A percentile compares a stretch with the other conserved stretches of the same genome.
Conservation (phyloP, 2,797 vertebrate genomes). For the Cryptoprocta ferox region DNA sequence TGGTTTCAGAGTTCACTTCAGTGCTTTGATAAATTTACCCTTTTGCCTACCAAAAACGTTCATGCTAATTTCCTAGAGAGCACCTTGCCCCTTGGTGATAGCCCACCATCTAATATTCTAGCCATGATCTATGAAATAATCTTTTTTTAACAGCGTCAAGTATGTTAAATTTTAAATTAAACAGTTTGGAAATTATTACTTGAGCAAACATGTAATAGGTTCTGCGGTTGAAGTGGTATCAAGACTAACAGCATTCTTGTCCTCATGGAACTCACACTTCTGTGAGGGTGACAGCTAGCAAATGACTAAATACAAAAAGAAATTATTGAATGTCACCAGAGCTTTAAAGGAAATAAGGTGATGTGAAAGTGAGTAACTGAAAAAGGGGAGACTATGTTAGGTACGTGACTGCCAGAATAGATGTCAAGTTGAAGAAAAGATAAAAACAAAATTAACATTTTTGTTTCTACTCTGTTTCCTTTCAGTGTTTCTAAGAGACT, state of each 20-base stretch:
- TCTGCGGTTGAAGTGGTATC: background rate
- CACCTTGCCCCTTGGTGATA: background rate
- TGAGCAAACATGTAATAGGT: background rate
- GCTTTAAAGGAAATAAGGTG: background rate
- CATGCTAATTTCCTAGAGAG: background rate
- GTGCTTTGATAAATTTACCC: background rate
- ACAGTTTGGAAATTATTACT: background rate
- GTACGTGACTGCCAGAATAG: background rate
- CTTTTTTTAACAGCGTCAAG: background rate
- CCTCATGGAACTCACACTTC: background rate
- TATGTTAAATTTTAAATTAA: background rate
- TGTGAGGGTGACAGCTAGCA: background rate
- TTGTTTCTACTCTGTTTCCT: background rate
- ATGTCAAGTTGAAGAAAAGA: background rate
- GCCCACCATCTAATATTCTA: background rate
- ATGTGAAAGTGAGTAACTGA: background rate
- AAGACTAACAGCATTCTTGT: background rate
- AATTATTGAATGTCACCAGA: background rate
- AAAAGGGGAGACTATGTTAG: background rate
- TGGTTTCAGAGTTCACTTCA: conserved; percentile 12
- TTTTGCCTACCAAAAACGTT: background rate
- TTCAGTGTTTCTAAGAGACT: background rate
- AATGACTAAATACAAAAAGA: background rate
- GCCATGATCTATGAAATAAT: background rate
- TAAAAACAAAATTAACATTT: background rate